A percentile compares a stretch with the other conserved stretches of the same genome.
Evolutionary conservation across 2,113 vertebrate genomes (phyloP).

Genomic region (Eleginops maclovinus): DNA sequence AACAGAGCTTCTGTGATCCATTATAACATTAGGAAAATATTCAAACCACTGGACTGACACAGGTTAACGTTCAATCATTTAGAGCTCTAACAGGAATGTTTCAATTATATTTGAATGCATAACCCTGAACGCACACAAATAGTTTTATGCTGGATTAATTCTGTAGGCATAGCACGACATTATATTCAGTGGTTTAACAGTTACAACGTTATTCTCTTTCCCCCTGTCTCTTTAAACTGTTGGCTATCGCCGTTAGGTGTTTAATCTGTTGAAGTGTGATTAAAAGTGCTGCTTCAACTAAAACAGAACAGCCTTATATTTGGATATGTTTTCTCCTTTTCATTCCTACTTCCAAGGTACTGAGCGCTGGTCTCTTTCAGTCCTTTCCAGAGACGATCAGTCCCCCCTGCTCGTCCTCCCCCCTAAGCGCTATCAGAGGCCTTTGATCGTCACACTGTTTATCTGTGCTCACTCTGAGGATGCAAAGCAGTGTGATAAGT

Average conservation of each 20-base stretch:
- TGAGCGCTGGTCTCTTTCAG: slow-evolving; percentile 49
- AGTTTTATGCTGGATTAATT: background rate
- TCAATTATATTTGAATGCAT: background rate
- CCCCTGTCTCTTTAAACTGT: background rate
- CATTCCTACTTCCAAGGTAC: slow-evolving; percentile 50
- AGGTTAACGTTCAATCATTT: slow-evolving; percentile 9
- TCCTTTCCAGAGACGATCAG: slow-evolving; percentile 57
- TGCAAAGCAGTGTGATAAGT: slow-evolving; percentile 69
- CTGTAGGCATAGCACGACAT: background rate
- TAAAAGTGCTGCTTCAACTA: slow-evolving; percentile 35
- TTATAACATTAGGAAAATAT: slow-evolving; percentile 34
- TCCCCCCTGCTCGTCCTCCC: slow-evolving; percentile 6
- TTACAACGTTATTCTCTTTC: background rate
- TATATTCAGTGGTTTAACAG: too few species aligned
- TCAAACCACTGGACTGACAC: background rate
- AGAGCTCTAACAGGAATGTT: background rate
- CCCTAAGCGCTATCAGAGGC: slow-evolving; percentile 52
- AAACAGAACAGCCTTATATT: slow-evolving; percentile 34
- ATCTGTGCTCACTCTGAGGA: slow-evolving; percentile 72
- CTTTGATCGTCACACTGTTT: slow-evolving; percentile 75
- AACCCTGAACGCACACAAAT: background rate
- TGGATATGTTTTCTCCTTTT: slow-evolving; percentile 42
- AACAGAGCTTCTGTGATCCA: slow-evolving; percentile 33
- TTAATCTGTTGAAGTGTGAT: slow-evolving; percentile 35
- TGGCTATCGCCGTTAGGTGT: background rate